Conservation (phyloP, 2,113 vertebrate species). For the Perccottus glenii region DNA sequence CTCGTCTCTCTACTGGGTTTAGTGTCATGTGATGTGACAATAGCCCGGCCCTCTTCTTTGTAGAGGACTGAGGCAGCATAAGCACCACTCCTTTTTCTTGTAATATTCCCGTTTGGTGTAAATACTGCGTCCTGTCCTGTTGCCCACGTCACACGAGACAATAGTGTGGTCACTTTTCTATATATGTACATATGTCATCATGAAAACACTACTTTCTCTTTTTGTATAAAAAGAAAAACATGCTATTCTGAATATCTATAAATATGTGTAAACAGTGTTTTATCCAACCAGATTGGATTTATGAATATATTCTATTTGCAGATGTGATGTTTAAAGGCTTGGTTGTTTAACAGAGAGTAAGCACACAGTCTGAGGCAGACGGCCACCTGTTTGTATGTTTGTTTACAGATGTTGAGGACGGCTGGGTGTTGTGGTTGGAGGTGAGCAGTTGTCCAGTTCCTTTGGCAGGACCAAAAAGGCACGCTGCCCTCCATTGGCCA, state of each 20-base stretch:
- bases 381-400: slow-evolving; percentile 36
- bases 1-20: slow-evolving; percentile 22
- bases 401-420: slow-evolving; percentile 36
- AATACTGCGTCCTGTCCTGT: slow-evolving; percentile 62
- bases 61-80: slow-evolving; percentile 24
- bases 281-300: slow-evolving; percentile 58
- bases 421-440: slow-evolving; percentile 28
- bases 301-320: slow-evolving; percentile 57
- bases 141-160: slow-evolving; percentile 41
- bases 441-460: slow-evolving; percentile 30
- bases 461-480: slow-evolving; percentile 41
- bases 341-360: slow-evolving; percentile 38
- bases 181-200: slow-evolving; percentile 64
- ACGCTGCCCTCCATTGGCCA: slow-evolving; percentile 30
- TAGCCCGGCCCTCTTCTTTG: slow-evolving; percentile 7
- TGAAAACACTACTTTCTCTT: slow-evolving; percentile 60
- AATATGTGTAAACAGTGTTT: slow-evolving; percentile 54
- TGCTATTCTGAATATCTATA: slow-evolving; percentile 35
- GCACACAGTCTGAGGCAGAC: slow-evolving; percentile 45
- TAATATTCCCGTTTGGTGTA: slow-evolving; percentile 64
- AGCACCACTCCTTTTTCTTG: slow-evolving; percentile 40
- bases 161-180: slow-evolving; percentile 62
- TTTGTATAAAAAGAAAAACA: slow-evolving; percentile 60
- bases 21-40: slow-evolving; percentile 46
- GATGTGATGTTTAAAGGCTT: slow-evolving; percentile 45